Percentiles rank a stretch among this genome's conserved stretches.
Evolutionary conservation across 2,888 invertebrate genomes (phyloP).

Genomic region (Lymantria monacha): DNA sequence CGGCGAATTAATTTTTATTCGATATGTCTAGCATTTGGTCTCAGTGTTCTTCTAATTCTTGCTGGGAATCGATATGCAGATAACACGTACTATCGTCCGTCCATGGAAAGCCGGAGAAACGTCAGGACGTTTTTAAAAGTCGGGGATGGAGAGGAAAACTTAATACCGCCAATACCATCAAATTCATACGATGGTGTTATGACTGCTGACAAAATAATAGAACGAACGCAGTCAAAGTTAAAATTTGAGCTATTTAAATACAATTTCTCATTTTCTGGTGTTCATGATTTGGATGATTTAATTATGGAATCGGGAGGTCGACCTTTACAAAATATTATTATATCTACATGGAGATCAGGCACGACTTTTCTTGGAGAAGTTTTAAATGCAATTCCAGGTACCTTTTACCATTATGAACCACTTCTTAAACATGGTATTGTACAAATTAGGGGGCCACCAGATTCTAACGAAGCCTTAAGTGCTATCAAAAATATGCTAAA

Average conservation of each 20-base stretch:
- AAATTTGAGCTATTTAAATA: conserved; percentile 63
- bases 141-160: conserved; percentile 71
- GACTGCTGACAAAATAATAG: conserved; percentile 62
- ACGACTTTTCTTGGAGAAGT: conserved; percentile 95
- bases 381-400: conserved; percentile 91
- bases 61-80: conserved; percentile 81
- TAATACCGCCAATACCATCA: conserved; percentile 58
- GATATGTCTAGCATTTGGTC: conserved; percentile 78
- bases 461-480: conserved; percentile 85
- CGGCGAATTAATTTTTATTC: conserved; percentile 77
- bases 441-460: conserved; percentile 89
- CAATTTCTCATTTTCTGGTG: conserved; percentile 62
- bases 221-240: conserved; percentile 62
- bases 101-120: conserved; percentile 66
- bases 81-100: conserved; percentile 75
- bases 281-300: conserved; percentile 84
- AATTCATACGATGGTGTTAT: conserved; percentile 61
- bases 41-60: conserved; percentile 77
- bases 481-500: conserved; percentile 87
- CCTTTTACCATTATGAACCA: conserved; percentile 95
- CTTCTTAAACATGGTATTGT: conserved; percentile 91
- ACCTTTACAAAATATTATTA: conserved; percentile 88
- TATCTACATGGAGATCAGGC: conserved; percentile 95
- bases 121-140: conserved; percentile 83
- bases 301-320: conserved; percentile 86